Evolutionary conservation across 1,140 invertebrate species (phyloP), one percentile per base, ranked within the genome.

Genomic region (Meloidogyne hapla): DNA sequence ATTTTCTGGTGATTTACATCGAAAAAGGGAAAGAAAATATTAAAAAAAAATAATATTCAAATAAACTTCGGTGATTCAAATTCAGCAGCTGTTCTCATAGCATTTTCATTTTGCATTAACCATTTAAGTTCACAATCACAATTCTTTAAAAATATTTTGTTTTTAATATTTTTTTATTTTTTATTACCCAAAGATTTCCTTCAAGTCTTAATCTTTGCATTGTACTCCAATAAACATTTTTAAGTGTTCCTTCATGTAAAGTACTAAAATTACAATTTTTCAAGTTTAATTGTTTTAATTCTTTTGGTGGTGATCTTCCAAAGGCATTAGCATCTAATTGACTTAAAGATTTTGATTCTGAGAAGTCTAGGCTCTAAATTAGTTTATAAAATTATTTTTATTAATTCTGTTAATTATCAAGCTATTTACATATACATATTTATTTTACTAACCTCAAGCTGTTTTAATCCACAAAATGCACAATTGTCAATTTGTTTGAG

Each of bases 161-260:
- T 18, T 61, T 4, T 15, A n/a, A 26, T 64, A 25, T 40, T 10
- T 28, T 33, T 21, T 23, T 23, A 23, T 23, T 28, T 56, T n/a
- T 56, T n/a, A n/a, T 25, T 74, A 74, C 61, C 23, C 26, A 74
- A 45, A 69, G 75, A 73, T 76, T 76, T 73, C 75, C 75, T n/a
- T 38, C 40, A 33, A 76, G 15, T 62, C 26, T 28, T 18, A 74
- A 23, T 1, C 42, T 45, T 48, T 71, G 28, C 42, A 42, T 25
- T 25, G 40, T 33, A 42, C 25, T 42, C 75, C 75, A 76, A 40
- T 62, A 65, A 9, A 63, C 56, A 40, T 26, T 38, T 12, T 61
- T n/a, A 38, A 76, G 61, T 26, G 56, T n/a, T 1, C 67, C n/a
- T 45, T 67, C 75, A 42, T 66, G 68, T 23, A 76, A 40, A 21